These are phyloP conservation scores for Ferdinandea cuprea DNA, from an alignment of 2,888 invertebrate genomes.

Conservation along the genomic window DNA sequence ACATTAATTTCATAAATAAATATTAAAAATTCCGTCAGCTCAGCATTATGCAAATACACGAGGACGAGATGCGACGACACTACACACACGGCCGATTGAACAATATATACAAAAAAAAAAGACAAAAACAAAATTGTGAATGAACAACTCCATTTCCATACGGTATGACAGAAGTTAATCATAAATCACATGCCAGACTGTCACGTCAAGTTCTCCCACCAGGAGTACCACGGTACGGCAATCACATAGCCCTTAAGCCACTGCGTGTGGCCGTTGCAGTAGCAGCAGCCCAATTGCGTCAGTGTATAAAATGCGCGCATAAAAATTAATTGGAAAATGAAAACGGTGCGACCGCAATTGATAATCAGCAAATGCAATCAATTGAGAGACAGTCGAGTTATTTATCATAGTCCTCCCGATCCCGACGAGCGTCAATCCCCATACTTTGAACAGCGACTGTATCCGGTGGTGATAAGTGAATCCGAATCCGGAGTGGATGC, in stretches of 20 bases:
- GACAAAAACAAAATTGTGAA: no score
- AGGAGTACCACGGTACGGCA: not conserved
- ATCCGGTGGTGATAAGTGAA: slow-evolving; percentile 29
- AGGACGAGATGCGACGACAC: not conserved
- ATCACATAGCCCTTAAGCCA: slow-evolving; percentile 21
- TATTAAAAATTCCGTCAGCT: slow-evolving; percentile 44
- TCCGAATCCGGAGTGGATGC: slow-evolving; percentile 4
- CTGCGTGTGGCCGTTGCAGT: not conserved
- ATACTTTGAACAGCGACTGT: slow-evolving; percentile 31
- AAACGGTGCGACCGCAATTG: slow-evolving; percentile 66
- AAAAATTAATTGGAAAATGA: slow-evolving; percentile 74
- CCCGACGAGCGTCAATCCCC: not conserved
- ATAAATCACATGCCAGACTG: slow-evolving; percentile 62
- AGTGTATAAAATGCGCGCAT: slow-evolving; percentile 32
- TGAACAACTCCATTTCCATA: slow-evolving; percentile 8
- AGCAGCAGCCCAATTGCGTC: not conserved
- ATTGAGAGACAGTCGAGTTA: slow-evolving; percentile 55
- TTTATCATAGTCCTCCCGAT: slow-evolving; percentile 47
- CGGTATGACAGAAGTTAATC: slow-evolving; percentile 60
- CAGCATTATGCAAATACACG: slow-evolving; percentile 15
- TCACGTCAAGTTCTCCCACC: slow-evolving; percentile 23
- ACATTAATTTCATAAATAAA: slow-evolving; percentile 70
- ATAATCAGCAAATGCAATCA: slow-evolving; percentile 72
- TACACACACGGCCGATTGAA: not conserved
- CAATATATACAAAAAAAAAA: not conserved